phyloP scores from a whole-genome alignment of 2,888 invertebrate genomes.

The Athalia cordata region DNA sequence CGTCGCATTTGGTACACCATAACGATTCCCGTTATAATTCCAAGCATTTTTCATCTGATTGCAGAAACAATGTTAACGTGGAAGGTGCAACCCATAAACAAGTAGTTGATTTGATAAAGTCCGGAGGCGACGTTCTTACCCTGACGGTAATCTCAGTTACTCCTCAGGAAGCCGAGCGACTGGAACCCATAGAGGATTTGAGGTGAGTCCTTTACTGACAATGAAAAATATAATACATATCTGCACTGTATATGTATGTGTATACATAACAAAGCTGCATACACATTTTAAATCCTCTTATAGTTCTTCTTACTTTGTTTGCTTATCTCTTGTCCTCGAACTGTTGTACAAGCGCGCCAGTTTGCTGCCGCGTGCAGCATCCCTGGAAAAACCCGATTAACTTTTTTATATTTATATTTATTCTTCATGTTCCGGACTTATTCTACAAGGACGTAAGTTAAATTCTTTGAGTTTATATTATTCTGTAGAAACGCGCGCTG shows the following conservation, averaged over 20 bases:
- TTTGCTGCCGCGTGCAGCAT: too few relatives aligned
- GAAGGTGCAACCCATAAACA: conserved; percentile 99
- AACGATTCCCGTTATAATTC: not conserved
- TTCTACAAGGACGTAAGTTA: conserved; percentile 35
- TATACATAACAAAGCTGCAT: not conserved
- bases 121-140: conserved; percentile 97
- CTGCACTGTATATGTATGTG: not conserved
- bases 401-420: conserved; percentile 20
- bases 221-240: not conserved
- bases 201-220: conserved; percentile 58
- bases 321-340: too few relatives aligned
- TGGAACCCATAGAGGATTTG: conserved; percentile 72
- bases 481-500: not conserved
- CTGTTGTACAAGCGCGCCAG: too few relatives aligned
- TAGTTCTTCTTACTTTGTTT: too few relatives aligned
- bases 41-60: conserved; percentile 55
- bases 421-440: conserved; percentile 35
- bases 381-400: conserved; percentile 11
- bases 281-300: not conserved
- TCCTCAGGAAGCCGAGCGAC: conserved; percentile 82
- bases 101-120: conserved; percentile 99
- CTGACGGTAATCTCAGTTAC: conserved; percentile 98
- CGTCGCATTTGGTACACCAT: not conserved
- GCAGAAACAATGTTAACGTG: conserved; percentile 97
- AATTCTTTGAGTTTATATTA: conserved; percentile 12